Evolutionary conservation across 1,140 invertebrate genomes (phyloP).

Genomic region (Caenorhabditis tropicalis): DNA sequence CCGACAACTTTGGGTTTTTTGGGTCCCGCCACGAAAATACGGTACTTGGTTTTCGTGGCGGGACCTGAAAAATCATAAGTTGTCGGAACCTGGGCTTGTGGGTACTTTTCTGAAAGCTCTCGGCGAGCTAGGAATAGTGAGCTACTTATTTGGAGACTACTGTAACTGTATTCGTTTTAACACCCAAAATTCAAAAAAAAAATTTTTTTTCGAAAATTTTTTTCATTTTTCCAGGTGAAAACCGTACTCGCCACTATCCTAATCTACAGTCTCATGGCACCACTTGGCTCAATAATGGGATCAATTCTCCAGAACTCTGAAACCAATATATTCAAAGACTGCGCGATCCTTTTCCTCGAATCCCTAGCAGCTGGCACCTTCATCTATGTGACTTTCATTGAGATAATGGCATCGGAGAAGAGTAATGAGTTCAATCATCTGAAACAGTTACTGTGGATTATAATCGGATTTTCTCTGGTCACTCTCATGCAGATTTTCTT

Average conservation of each 20-base stretch:
- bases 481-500: slow-evolving; percentile 59
- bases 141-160: too few species aligned
- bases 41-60: too few species aligned
- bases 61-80: neutral
- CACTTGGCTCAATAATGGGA: slow-evolving; percentile 58
- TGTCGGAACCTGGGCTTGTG: too few species aligned
- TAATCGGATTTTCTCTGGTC: slow-evolving; percentile 66
- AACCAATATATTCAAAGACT: slow-evolving; percentile 64
- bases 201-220: too few species aligned
- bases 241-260: slow-evolving; percentile 63
- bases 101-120: too few species aligned
- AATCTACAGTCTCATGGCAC: slow-evolving; percentile 69
- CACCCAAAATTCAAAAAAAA: neutral
- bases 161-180: neutral
- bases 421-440: slow-evolving; percentile 68
- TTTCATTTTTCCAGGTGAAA: slow-evolving; percentile 16
- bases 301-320: slow-evolving; percentile 58
- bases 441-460: slow-evolving; percentile 66
- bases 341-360: slow-evolving; percentile 66
- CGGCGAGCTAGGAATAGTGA: too few species aligned
- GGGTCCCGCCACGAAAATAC: too few species aligned
- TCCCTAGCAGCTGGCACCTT: slow-evolving; percentile 70
- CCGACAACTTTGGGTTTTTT: neutral
- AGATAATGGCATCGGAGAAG: slow-evolving; percentile 64
- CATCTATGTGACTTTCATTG: slow-evolving; percentile 65